Base-by-base conservation (phyloP, 2,888 invertebrate genomes). In the Eristalinus sepulchralis region DNA sequence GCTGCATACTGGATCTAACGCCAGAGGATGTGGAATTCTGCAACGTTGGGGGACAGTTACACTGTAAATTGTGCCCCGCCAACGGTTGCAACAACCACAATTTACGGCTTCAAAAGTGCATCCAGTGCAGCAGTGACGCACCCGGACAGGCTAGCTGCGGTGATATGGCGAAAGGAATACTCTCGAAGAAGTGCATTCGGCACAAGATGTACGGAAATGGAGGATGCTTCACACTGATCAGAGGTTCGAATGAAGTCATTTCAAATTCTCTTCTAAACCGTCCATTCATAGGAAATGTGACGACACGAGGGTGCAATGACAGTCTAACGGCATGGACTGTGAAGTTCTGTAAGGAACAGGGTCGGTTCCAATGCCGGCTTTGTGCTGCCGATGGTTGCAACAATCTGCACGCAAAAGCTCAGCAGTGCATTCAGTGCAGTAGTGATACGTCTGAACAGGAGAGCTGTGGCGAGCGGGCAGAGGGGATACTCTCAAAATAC, bases 321-420 rank as follows among this genome's bases (percentile, higher is more conserved):
- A 89, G 89, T 0, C 87, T 91, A 10, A 75, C 88, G 3, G 88
- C 87, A 5, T 88, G 88, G 9, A 89, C 88, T 0, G 33, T 88
- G 1, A 84, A 79, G 0, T 89, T 89, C 68, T 91, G 91, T 39
- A 36, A 88, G 60, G 62, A 31, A 0, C 62, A 89, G n/a, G 70
- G 66, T 0, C 88, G 90, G 10, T 5, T n/a, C 13, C 34, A 83
- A 0, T 91, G 91, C 47, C 33, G 64, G 1, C 34, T 90, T 1
- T 91, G 91, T 77, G 81, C 88, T 9, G 88, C 88, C 0, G 63
- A 87, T 31, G 79, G 83, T 1, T 91, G 91, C 86, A 91, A 91
- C 60, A 79, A 27, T 2, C 27, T 27, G 2, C 5, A 27, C 27
- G 27, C 27, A 27, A 27, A 5, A 5, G 2, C 27, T 2, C 27